phyloP scores from a whole-genome alignment of 2,113 vertebrate species.

The Ctenomys sociabilis region DNA sequence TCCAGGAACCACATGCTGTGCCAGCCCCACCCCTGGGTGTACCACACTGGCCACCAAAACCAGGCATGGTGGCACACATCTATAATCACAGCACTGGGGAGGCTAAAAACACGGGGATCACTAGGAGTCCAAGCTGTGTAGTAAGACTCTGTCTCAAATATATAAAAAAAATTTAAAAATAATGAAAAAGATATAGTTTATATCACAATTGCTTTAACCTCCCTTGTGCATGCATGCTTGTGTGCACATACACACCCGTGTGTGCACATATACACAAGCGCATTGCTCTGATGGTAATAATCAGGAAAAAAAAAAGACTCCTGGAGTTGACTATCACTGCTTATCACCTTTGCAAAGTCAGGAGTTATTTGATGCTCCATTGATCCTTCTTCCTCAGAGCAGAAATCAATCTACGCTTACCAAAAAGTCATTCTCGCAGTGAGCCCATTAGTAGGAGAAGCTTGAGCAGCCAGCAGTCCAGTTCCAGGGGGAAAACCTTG shows the following conservation, averaged over 20 bases:
- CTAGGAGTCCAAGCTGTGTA: too few species aligned
- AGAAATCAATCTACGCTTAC: neutral
- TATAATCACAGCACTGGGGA: too few species aligned
- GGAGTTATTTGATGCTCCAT: neutral
- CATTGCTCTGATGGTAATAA: neutral
- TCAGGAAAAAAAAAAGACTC: neutral
- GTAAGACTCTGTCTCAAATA: too few species aligned
- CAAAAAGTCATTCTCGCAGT: neutral
- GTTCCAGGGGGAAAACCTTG: neutral
- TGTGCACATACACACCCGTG: too few species aligned
- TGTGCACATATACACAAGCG: neutral
- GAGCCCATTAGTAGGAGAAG: neutral
- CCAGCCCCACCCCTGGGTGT: too few species aligned
- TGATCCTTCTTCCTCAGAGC: neutral
- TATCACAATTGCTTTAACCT: slow-evolving; percentile 5
- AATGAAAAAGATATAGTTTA: neutral
- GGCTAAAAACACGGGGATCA: too few species aligned
- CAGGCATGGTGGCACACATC: too few species aligned
- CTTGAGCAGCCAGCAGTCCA: neutral
- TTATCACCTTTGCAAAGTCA: neutral
- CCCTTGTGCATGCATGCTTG: neutral
- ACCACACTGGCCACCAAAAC: too few species aligned
- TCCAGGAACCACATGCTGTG: too few species aligned
- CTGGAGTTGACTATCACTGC: neutral
- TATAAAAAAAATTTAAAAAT: too few species aligned